Conservation (phyloP, 2,113 vertebrate species). For the Psilopsiagon aurifrons region DNA sequence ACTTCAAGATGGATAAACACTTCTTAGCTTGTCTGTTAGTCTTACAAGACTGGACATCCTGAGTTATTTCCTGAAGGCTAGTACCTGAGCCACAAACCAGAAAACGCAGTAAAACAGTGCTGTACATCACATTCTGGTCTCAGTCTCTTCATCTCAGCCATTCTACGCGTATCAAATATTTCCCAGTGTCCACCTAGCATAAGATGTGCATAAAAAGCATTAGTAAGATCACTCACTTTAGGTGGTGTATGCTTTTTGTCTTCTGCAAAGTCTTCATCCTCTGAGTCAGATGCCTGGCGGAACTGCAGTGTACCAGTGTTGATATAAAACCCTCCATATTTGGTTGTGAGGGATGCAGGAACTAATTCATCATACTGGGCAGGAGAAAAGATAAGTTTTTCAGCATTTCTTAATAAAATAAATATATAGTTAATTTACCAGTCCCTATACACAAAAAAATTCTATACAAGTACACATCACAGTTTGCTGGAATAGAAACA, state of each 20-base stretch:
- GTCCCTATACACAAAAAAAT: not conserved
- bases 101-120: not conserved
- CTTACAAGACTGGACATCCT: not conserved
- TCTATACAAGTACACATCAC: not conserved
- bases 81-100: not conserved
- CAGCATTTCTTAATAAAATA: not conserved
- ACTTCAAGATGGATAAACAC: not conserved
- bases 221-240: slow-evolving; percentile 78
- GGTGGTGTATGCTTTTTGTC: slow-evolving; percentile 84
- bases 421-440: not conserved
- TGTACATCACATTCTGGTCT: not conserved
- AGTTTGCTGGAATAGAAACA: not conserved
- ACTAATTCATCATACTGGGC: slow-evolving; percentile 92
- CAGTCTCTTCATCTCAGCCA: not conserved
- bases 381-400: slow-evolving; percentile 13
- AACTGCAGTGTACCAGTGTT: slow-evolving; percentile 98
- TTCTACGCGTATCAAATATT: not conserved
- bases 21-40: not conserved
- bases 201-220: not conserved
- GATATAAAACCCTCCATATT: slow-evolving; percentile 98
- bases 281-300: slow-evolving; percentile 92
- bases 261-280: slow-evolving; percentile 84
- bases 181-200: not conserved
- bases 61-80: not conserved
- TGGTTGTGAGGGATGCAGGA: slow-evolving; percentile 94